Percentiles rank a stretch among this genome's conserved stretches.
These are phyloP conservation scores for Chiroxiphia lanceolata DNA, from an alignment of 2,797 vertebrate species.

Conservation along the genomic window DNA sequence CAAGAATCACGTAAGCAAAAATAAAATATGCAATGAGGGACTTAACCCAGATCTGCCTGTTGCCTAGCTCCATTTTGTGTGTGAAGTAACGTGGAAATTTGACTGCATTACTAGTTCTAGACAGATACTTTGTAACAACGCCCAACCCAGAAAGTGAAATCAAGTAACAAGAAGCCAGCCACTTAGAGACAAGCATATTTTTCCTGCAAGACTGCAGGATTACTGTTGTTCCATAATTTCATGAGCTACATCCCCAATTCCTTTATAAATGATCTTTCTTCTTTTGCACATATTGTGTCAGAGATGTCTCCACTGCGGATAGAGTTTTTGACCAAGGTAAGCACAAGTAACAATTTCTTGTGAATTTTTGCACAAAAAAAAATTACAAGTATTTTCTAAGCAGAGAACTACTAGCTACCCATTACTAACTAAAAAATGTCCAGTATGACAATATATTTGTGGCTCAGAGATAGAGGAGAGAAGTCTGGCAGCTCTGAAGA, in stretches of 20 bases:
- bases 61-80: background rate
- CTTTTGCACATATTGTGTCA: background rate
- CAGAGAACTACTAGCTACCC: background rate
- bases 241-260: background rate
- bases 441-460: background rate
- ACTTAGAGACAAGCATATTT: background rate
- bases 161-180: background rate
- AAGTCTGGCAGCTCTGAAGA: background rate
- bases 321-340: background rate
- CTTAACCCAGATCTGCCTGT: conserved; percentile 10
- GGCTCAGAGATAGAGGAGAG: background rate
- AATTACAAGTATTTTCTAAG: background rate
- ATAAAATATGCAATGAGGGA: background rate
- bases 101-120: background rate
- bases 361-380: background rate
- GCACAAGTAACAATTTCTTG: background rate
- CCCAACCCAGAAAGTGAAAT: background rate
- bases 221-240: background rate
- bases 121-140: background rate
- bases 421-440: background rate
- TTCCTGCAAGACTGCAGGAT: background rate
- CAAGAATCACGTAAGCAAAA: conserved; percentile 41
- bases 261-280: background rate
- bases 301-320: background rate
- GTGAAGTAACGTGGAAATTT: background rate